Base-by-base conservation (phyloP, 2,113 vertebrate species). In the Gallinago paraguaiae region DNA sequence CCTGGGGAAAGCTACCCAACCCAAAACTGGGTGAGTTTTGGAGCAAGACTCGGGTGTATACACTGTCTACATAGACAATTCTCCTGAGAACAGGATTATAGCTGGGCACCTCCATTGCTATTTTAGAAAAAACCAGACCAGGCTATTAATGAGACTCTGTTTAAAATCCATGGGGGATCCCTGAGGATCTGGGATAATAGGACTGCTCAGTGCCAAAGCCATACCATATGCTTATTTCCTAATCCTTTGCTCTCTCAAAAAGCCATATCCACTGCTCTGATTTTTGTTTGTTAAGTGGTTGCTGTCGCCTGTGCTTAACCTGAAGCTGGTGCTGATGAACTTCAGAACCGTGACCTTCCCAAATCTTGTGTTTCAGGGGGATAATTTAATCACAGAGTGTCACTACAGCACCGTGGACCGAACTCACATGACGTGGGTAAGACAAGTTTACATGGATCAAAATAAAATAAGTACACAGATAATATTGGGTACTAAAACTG, bases 381-480 rank as follows among this genome's bases (percentile, higher is more conserved):
- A 99, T 95, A 98, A 98, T 93, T 97, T 99, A 90, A 97, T 99
- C 87, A 99, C 99, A 25, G 98, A 99, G 95, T 99, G 99, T 88
- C 98, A 97, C 72, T 99, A 99, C 93, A 99, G 96, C 88, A 99
- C 99, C 31, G 97, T 97, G 93, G 97, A 98, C 78, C 97, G 99
- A 96, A 90, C 75, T 57, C 98, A 97, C 71, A 98, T 99, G 98
- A 99, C 98, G 24, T 99, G 98, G 99, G 99, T 99, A 98, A 98
- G 98, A 85, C 72, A 53, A 45, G 31, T 75, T 86, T 65, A 31
- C 57, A 31, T 69, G 53, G 23, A 60, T 78, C 56, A 67, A 92
- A 82, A 76, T 39, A 64, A 92, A 82, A 76, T 39, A 59, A 77
- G 33, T 45, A 82, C 13, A 64, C 27, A 37, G 20, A 45, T 72